Conservation (phyloP, 2,113 vertebrate species). For the Scalopus aquaticus region DNA sequence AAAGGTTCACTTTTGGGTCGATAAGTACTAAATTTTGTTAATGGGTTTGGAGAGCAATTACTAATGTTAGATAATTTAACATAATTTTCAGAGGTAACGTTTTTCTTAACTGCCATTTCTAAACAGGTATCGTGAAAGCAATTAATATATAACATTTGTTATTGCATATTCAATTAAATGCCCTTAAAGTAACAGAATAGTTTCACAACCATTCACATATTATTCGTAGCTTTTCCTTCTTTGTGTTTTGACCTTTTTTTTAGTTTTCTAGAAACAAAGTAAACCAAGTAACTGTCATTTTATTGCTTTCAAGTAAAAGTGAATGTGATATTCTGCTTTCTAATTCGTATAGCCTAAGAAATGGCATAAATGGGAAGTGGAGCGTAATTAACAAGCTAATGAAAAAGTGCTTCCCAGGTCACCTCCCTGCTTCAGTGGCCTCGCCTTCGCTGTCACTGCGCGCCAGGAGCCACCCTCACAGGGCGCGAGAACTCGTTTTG, state of each 20-base stretch:
- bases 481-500: too few species aligned
- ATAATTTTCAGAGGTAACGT: not conserved
- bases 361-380: not conserved
- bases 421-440: too few species aligned
- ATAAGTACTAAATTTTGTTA: not conserved
- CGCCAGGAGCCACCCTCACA: too few species aligned
- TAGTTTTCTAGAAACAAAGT: too few species aligned
- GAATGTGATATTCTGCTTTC: not conserved
- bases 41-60: not conserved
- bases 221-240: too few species aligned
- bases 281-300: not conserved
- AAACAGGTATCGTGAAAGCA: too few species aligned
- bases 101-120: not conserved
- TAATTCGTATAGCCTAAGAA: not conserved
- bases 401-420: not conserved
- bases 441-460: not conserved
- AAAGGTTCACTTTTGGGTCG: not conserved
- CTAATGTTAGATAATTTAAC: not conserved
- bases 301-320: not conserved
- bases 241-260: too few species aligned
- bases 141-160: too few species aligned
- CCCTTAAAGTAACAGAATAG: too few species aligned
- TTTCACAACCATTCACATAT: too few species aligned
- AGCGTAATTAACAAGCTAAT: not conserved
- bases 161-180: too few species aligned